Evolutionary conservation across 1,140 invertebrate genomes (phyloP).

Genomic region (Harlomillsia oculata): DNA sequence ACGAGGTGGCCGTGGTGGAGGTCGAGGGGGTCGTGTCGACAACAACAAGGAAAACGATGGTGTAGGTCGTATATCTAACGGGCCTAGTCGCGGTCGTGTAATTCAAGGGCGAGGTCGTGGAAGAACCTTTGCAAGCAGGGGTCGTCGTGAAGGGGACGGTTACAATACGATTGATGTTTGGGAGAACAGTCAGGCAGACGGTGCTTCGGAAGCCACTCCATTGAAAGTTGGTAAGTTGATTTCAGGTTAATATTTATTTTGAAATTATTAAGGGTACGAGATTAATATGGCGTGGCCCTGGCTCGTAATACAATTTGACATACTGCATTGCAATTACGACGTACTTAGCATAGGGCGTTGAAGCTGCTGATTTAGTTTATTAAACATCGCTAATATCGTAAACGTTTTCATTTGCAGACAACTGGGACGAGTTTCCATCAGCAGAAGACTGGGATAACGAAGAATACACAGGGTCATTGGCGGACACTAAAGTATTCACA

Average conservation of each 20-base stretch:
- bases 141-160: conserved; percentile 23
- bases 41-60: conserved; percentile 54
- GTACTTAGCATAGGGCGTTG: too few species aligned
- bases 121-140: conserved; percentile 33
- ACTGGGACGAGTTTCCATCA: conserved; percentile 36
- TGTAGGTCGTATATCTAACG: conserved; percentile 43
- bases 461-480: conserved; percentile 82
- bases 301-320: too few species aligned
- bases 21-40: conserved; percentile 44
- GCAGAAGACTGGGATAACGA: conserved; percentile 89
- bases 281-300: too few species aligned
- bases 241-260: background rate
- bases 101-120: conserved; percentile 51
- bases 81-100: conserved; percentile 40
- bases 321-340: too few species aligned
- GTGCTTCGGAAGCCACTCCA: conserved; percentile 13
- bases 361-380: too few species aligned
- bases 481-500: conserved; percentile 90
- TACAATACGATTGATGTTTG: conserved; percentile 33
- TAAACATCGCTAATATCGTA: too few species aligned
- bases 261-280: too few species aligned
- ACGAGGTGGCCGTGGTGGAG: conserved; percentile 38
- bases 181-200: conserved; percentile 36
- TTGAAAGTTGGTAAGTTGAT: conserved; percentile 34
- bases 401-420: conserved; percentile 11